Base-by-base conservation (phyloP, 92 coral and sea anemone species). In the Paragorgia papillata region DNA sequence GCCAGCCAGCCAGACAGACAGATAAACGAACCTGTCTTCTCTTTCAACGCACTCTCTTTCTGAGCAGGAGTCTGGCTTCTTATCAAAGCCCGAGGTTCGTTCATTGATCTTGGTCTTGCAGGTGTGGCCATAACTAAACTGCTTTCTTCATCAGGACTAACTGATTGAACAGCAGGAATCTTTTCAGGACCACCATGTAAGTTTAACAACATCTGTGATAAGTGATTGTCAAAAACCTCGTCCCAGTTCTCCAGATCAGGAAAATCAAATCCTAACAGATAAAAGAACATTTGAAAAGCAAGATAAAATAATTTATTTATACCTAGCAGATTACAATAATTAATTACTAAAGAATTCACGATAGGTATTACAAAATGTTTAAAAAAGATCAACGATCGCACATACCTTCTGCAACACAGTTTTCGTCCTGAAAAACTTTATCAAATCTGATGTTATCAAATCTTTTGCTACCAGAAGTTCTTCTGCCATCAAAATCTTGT, bases 371-470 rank as follows among this genome's bases (percentile, higher is more conserved):
- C n/a, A n/a, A n/a, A n/a, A n/a, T n/a, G n/a, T n/a, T n/a, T n/a
- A n/a, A n/a, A n/a, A n/a, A n/a, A n/a, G n/a, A n/a, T n/a, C n/a
- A n/a, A n/a, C n/a, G n/a, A n/a, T n/a, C n/a, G n/a, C n/a, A n/a
- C n/a, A 30, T 50, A 71, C 78, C 78, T 71, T 71, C 64, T 15
- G 78, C 64, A 26, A 54, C 32, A 34, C 78, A 71, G 57, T 71
- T 71, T 54, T 71, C 78, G 13, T 71, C 78, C 64, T 71, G 64
- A 58, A 71, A 71, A 54, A 55, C 50, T 26, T 71, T 71, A 35
- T 71, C 64, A 25, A 71, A 54, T 31, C 51, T 44, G 34, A 71
- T 19, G 10, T 71, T 50, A 48, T 71, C 78, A 26, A 49, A 15
- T 34, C 35, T 53, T 21, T n/a, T 30, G 64, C 21, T 32, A 21